Evolutionary conservation across 2,888 invertebrate genomes (phyloP), one percentile per base, ranked within the genome.

Genomic region (Lordiphosa andalusiaca): DNA sequence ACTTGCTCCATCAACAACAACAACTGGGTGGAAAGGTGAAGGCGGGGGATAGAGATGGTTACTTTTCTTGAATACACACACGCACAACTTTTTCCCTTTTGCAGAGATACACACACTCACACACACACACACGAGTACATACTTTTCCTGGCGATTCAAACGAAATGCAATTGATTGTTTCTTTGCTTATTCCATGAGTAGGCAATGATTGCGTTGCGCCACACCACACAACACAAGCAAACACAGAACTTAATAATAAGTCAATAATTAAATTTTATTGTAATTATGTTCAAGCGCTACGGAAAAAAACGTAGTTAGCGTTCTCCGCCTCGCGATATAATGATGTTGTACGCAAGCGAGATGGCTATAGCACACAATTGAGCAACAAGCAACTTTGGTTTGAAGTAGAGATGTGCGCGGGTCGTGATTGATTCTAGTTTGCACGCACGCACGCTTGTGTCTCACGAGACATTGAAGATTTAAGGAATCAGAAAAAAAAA

Each of bases 1-100:
- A 71, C 72, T 69, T 73, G 73, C 71, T 72, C 37, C 58, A 67
- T 36, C 53, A 57, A n/a, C 57, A 53, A 37, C 36, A 57, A 42
- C 61, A 46, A 36, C 47, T 35, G n/a, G 36, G 9, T 21, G 48
- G 41, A 46, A 37, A 41, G 52, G 10, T 42, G 38, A 30, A 42
- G 21, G 54, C 42, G 36, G 40, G 52, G 52, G 50, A 30, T 41
- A 53, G 58, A 63, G 71, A 60, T 71, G 75, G 82, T 75, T 67
- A 82, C 78, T 82, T 82, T 77, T 82, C 77, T 75, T 73, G 69
- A 75, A 82, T 77, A 77, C 75, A 77, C 78, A 81, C 77, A 63
- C 66, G 44, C 62, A 53, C 62, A 66, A 57, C 54, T 77, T 73
- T 81, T 81, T 67, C 72, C 71, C 67, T 69, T 74, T 77, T 48